Base-by-base conservation (phyloP, 2,797 vertebrate species). In the Peromyscus attwateri region DNA sequence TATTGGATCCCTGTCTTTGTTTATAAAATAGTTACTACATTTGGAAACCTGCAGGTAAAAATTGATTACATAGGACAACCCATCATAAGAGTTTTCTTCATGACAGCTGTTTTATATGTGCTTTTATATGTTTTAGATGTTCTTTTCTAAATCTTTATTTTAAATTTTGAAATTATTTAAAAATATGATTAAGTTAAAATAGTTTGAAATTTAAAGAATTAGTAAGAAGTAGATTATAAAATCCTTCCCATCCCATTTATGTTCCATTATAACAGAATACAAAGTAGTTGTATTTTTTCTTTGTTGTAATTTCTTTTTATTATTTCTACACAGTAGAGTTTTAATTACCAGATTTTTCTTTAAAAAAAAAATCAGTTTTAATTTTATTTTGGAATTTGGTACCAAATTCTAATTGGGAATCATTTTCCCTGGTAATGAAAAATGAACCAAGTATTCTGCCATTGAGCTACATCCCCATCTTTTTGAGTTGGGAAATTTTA, bases 151-250 rank as follows among this genome's bases (percentile, higher is more conserved):
- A 97, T 62, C 29, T 25, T 49, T 60, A 52, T 76, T 94, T 96
- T 92, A 17, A 34, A 85, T 77, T 95, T 91, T 90, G 11, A 88
- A 92, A 55, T 27, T 82, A 46, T 94, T 94, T 87, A 77, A 81
- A 90, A 49, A 90, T 81, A 49, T 87, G 52, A 55, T 55, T 92
- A 66, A 9, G 57, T 62, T 88, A 55, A 91, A 64, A 81, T 70
- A 90, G 34, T 89, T 92, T 93, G 4, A 73, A 55, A 68, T 43
- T 57, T 95, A n/a, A 79, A 89, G 62, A 96, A 71, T 60, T 87
- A 70, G 25, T 92, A 94, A 92, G 23, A 85, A 84, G n/a, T 96
- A 92, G n/a, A 84, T 92, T 11, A 73, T 88, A 89, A 96, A 94
- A 87, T 95, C 14, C 5, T 95, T n/a, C 37, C 23, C 5, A 87